Evolutionary conservation across 2,113 vertebrate genomes (phyloP), one percentile per base, ranked within the genome.

Genomic region (Diphyllodes magnificus): DNA sequence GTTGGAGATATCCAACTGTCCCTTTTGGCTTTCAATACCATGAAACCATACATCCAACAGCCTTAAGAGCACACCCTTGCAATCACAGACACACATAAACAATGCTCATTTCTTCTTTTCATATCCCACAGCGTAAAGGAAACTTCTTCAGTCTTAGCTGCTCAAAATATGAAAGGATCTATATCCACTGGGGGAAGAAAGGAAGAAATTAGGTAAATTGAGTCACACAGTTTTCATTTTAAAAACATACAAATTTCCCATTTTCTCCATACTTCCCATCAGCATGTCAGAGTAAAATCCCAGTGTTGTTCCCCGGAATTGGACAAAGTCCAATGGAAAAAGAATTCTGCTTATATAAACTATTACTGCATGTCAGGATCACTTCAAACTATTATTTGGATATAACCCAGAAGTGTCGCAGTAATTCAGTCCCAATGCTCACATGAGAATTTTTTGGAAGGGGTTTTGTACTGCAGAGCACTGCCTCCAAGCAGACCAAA

Each of bases 391-490:
- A 78, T 70, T 97, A 92, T 85, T 87, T 95, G 92, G 93, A 89
- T 95, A 82, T 96, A 96, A 97, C 96, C 95, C 93, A 96, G 96
- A 97, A 97, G 96, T 93, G 96, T 96, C 90, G 72, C 94, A 94
- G 93, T 95, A 93, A 93, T 95, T 97, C 93, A 93, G 94, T 92
- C 88, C 96, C 92, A 87, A 6, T 15, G 95, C 86, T 93, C 96
- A 94, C 90, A 95, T 0, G 10, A 88, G 86, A 92, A 82, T 91
- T 82, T 90, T 92, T 92, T 94, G 82, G 78, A 95, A 91, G 64
- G 51, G 82, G 54, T 68, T 87, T 90, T 85, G n/a, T 70, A 82
- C 73, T 90, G 89, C 90, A 95, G 68, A 96, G 63, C 49, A 69
- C 71, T 84, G 92, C 80, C 66, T 89, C 85, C 69, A 92, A 91